phyloP scores from a whole-genome alignment of 2,113 vertebrate species.

The Nyctibius bracteatus region DNA sequence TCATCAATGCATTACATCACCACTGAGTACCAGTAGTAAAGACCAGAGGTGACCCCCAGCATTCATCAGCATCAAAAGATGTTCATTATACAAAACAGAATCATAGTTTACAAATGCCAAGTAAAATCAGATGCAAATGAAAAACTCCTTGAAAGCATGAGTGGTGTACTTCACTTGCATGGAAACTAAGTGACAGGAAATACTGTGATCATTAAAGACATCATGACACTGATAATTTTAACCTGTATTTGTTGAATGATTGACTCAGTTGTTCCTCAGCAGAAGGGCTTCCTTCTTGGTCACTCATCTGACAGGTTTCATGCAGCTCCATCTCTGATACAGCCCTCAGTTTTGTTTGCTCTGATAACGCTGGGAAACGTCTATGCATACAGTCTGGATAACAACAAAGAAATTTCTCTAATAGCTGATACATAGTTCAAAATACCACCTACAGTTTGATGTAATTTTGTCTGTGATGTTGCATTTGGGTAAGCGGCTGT shows the following conservation, averaged over 20 bases:
- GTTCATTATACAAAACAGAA: neutral
- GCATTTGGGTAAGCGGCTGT: neutral
- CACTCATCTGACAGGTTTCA: slow-evolving; percentile 25
- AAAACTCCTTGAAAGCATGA: neutral
- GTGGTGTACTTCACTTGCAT: neutral
- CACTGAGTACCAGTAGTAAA: neutral
- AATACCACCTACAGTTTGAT: neutral
- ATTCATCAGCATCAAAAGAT: neutral
- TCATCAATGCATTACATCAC: neutral
- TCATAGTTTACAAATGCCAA: neutral
- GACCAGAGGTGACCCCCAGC: neutral
- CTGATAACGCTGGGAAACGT: neutral
- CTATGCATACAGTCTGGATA: slow-evolving; percentile 42
- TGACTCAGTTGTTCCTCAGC: slow-evolving; percentile 49
- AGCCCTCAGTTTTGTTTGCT: neutral
- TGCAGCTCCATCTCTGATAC: slow-evolving; percentile 6
- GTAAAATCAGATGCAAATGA: neutral
- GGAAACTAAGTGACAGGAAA: neutral
- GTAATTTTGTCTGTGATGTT: neutral
- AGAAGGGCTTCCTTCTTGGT: slow-evolving; percentile 55
- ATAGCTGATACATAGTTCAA: neutral
- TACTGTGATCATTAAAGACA: neutral
- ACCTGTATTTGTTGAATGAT: slow-evolving; percentile 67
- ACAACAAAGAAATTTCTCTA: slow-evolving; percentile 23
- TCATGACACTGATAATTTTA: neutral